These are phyloP conservation scores for Acleris emargana DNA, from an alignment of 2,888 invertebrate species.

Conservation along the genomic window DNA sequence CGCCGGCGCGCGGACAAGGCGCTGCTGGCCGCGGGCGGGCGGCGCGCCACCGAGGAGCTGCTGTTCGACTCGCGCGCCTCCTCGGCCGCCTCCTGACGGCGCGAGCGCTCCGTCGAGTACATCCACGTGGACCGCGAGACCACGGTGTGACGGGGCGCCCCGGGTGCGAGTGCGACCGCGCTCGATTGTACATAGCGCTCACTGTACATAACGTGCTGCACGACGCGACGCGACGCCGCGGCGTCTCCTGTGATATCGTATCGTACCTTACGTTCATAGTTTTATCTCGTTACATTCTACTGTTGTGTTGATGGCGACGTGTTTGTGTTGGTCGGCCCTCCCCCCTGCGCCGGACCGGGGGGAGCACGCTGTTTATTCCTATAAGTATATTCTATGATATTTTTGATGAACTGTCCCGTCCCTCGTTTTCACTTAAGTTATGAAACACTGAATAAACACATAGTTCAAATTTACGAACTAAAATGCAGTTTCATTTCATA, in stretches of 20 bases:
- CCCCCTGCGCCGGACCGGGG: conserved; percentile 35
- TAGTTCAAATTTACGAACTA: conserved; percentile 53
- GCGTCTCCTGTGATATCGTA: conserved; percentile 39
- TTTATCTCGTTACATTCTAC: conserved; percentile 39
- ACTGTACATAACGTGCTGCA: conserved; percentile 35
- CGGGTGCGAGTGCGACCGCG: neutral
- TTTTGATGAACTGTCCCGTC: conserved; percentile 77
- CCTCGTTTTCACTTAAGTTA: conserved; percentile 72
- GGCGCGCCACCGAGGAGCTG: conserved; percentile 88
- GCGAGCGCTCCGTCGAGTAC: conserved; percentile 94
- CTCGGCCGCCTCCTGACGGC: conserved; percentile 91
- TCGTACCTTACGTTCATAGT: conserved; percentile 36
- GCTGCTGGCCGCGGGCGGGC: conserved; percentile 84
- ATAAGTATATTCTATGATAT: conserved; percentile 50
- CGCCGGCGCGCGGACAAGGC: conserved; percentile 83
- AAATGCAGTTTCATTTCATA: conserved; percentile 43
- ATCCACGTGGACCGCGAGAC: conserved; percentile 97
- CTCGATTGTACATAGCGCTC: conserved; percentile 29
- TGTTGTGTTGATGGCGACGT: conserved; percentile 37
- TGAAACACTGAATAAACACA: conserved; percentile 66
- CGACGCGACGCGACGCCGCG: conserved; percentile 24
- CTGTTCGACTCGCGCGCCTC: conserved; percentile 84
- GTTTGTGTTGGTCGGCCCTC: conserved; percentile 19
- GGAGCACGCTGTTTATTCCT: conserved; percentile 38
- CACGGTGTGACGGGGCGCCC: conserved; percentile 89